Evolutionary conservation across 2,113 vertebrate genomes (phyloP).

Genomic region (Bos taurus): DNA sequence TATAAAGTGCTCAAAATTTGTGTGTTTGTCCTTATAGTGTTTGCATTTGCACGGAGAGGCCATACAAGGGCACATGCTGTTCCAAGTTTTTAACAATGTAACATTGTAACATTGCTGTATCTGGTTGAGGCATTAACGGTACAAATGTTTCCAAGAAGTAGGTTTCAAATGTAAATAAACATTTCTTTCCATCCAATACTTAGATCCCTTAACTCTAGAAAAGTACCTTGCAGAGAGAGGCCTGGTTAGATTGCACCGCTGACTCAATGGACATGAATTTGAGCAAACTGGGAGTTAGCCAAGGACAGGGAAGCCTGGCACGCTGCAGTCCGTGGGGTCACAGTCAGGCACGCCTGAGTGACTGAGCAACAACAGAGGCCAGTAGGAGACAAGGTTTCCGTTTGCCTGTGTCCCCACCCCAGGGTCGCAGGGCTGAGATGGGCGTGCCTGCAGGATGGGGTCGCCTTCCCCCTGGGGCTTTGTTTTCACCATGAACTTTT

Average conservation of each 20-base stretch:
- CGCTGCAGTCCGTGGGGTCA: rapidly evolving
- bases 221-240: background rate
- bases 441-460: background rate
- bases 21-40: background rate
- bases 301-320: background rate
- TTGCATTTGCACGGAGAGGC: background rate
- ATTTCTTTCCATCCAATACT: background rate
- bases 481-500: background rate
- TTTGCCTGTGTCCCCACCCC: background rate
- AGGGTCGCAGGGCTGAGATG: rapidly evolving
- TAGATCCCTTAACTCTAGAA: background rate
- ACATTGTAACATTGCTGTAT: background rate
- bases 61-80: rapidly evolving
- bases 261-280: background rate
- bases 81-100: background rate
- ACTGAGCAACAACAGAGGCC: background rate
- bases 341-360: background rate
- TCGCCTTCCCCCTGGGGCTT: background rate
- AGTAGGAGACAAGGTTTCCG: background rate
- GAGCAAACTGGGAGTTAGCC: background rate
- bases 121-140: background rate
- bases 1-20: background rate
- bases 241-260: background rate
- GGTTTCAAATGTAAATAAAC: background rate
- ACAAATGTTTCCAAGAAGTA: background rate